Percentiles rank a stretch among this genome's conserved stretches.
Evolutionary conservation across 2,113 vertebrate genomes (phyloP).

Genomic region (Hydrolagus affinis): DNA sequence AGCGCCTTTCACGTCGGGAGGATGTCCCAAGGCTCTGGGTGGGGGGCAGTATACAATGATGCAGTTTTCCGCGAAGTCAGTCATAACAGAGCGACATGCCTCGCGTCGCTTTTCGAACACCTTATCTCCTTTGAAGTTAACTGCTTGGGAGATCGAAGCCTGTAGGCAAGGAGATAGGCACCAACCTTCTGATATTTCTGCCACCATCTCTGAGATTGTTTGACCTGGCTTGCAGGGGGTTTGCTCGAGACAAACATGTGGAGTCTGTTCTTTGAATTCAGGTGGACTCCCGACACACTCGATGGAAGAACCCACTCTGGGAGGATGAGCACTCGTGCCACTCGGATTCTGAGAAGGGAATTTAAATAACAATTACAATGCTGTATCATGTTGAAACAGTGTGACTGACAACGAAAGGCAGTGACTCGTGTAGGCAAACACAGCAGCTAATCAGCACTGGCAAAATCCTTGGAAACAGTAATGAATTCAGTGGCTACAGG

Average conservation of each 20-base stretch:
- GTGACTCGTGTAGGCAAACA: too few species aligned
- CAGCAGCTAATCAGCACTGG: too few species aligned
- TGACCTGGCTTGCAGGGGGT: conserved; percentile 55
- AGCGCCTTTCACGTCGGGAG: too few species aligned
- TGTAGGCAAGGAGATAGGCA: not conserved
- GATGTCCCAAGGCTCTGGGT: too few species aligned
- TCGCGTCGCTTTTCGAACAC: not conserved
- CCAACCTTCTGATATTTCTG: conserved; percentile 79
- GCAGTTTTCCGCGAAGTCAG: not conserved
- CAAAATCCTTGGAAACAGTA: too few species aligned
- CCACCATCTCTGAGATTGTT: conserved; percentile 65
- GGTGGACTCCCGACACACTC: conserved; percentile 75
- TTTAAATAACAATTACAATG: not conserved
- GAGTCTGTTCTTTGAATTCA: conserved; percentile 65
- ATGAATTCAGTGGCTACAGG: too few species aligned
- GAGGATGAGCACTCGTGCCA: conserved; percentile 92
- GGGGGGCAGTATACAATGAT: too few species aligned
- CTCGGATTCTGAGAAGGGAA: conserved; percentile 66
- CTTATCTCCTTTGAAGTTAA: not conserved
- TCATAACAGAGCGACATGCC: not conserved
- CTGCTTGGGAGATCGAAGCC: not conserved
- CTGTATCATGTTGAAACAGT: too few species aligned
- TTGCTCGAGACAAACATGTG: conserved; percentile 60
- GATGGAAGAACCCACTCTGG: conserved; percentile 81
- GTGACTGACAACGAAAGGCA: too few species aligned